These are phyloP conservation scores for Acipenser ruthenus DNA, from an alignment of 2,797 vertebrate species.

Conservation along the genomic window DNA sequence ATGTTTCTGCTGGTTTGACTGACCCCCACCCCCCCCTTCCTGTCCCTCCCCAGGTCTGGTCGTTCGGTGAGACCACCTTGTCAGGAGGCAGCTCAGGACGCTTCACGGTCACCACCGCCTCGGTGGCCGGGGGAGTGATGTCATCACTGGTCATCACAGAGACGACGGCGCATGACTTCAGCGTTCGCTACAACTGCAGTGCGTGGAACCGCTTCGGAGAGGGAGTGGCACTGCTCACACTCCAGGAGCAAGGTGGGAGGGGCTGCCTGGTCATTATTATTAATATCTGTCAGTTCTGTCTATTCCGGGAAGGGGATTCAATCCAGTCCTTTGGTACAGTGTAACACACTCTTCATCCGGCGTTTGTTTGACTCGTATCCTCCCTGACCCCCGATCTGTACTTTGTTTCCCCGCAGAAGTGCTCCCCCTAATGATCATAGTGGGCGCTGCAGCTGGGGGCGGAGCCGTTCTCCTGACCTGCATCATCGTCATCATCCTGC, in stretches of 20 bases:
- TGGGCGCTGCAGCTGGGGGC: slow-evolving; percentile 62
- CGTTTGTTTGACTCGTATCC: background rate
- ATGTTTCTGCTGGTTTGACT: slow-evolving; percentile 21
- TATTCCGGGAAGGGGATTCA: too few species aligned
- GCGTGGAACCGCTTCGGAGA: slow-evolving; percentile 62
- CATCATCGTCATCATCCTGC: slow-evolving; percentile 62
- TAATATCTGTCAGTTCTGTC: too few species aligned
- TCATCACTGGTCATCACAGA: slow-evolving; percentile 76
- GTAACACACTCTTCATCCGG: background rate
- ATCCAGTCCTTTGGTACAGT: background rate
- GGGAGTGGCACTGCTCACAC: slow-evolving; percentile 41
- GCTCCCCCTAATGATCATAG: slow-evolving; percentile 66
- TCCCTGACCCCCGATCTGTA: background rate
- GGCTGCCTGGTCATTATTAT: background rate
- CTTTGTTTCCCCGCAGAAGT: slow-evolving; percentile 51
- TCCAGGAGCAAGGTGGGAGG: slow-evolving; percentile 56
- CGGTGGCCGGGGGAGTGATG: slow-evolving; percentile 61
- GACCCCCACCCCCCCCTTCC: slow-evolving; percentile 9
- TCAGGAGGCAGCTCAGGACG: slow-evolving; percentile 68
- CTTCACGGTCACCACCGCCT: slow-evolving; percentile 76
- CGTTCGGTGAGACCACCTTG: slow-evolving; percentile 72
- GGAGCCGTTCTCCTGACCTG: slow-evolving; percentile 70
- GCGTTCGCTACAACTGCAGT: slow-evolving; percentile 62
- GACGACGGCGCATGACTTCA: slow-evolving; percentile 71
- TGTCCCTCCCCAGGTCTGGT: slow-evolving; percentile 68